Evolutionary conservation across 1,140 invertebrate genomes (phyloP), one percentile per base, ranked within the genome.

Genomic region (Leucophenga varia): DNA sequence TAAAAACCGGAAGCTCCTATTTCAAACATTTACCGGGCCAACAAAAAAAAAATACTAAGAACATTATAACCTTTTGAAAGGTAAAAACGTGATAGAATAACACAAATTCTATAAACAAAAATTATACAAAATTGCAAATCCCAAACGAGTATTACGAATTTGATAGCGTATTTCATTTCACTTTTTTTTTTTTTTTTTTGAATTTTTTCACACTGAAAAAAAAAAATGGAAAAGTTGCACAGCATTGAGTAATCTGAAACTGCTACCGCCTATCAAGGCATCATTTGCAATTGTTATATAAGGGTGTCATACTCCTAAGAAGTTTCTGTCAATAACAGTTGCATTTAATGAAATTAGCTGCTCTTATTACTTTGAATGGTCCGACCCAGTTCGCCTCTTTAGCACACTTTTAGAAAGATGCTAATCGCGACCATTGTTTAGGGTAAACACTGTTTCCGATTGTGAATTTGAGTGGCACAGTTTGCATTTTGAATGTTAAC

Each of bases 71-170:
- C 30, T 38, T 17, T 7, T 8, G 21, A 40, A 64, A 41, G 60
- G 22, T 10, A 25, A 25, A 10, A 25, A 25, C 10, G 22, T 6
- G 10, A 25, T 25, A 5, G 22, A 25, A 6, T 25, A 5, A 6
- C 22, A 10, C 22, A 6, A 5, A 25, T 5, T 10, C 10, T 25
- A 25, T 6, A 10, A 25, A 5, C 5, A 5, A 25, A 10, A 25
- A 25, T 57, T 63, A 67, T 67, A 67, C 64, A 67, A 63, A 57
- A 67, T 67, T 67, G 63, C 63, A 38, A 65, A 65, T 61, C 58
- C 60, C 61, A 50, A 39, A 22, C 47, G 47, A 54, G n/a, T n/a
- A n/a, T n/a, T n/a, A n/a, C n/a, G 36, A 47, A 67, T 63, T 59
- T 47, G 63, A 67, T 59, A 67, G 64, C 61, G 10, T 25, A 10